Evolutionary conservation across 1,140 invertebrate species (phyloP), one percentile per base, ranked within the genome.

Genomic region (Temnothorax longispinosus): DNA sequence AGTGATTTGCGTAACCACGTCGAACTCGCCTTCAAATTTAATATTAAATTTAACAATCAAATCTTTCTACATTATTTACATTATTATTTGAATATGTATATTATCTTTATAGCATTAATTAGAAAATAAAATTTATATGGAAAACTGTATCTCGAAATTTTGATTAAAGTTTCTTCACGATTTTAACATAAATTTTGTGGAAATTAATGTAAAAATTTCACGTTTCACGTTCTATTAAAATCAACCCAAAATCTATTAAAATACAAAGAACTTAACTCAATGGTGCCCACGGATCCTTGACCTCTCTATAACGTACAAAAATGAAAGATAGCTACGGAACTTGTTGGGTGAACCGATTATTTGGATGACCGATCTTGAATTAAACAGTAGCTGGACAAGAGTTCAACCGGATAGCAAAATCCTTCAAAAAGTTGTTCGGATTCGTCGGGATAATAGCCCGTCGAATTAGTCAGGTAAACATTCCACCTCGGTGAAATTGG

Each of bases 381-480:
- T 78, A 54, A 67, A 67, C 65, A 72, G 78, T 72, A 72, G 62
- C 47, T 15, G 50, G 1, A 3, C 32, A 69, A 69, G 60, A 47
- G 15, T 56, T 35, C 64, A 32, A 41, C 3, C n/a, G 41, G 15
- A 11, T 41, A 32, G 32, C 38, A 15, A 5, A 56, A 81, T 71
- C 50, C n/a, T 21, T n/a, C 21, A 18, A 35, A 47, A 58, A 27
- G 27, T 27, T 27, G 89, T 89, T 75, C 35, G 65, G 65, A 91
- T 89, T 86, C 41, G 84, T 27, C 27, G 27, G 27, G 27, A 54
- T 54, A 54, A 54, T n/a, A 54, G 86, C 93, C 64, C 15, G 93
- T 93, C 93, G 93, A 95, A 94, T 94, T 95, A 92, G 90, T 92
- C 93, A 92, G 91, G 92, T 93, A 94, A 94, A 94, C 91, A 94